Evolutionary conservation across 2,888 invertebrate genomes (phyloP), one percentile per base, ranked within the genome.

Genomic region (Polymixis lichenea): DNA sequence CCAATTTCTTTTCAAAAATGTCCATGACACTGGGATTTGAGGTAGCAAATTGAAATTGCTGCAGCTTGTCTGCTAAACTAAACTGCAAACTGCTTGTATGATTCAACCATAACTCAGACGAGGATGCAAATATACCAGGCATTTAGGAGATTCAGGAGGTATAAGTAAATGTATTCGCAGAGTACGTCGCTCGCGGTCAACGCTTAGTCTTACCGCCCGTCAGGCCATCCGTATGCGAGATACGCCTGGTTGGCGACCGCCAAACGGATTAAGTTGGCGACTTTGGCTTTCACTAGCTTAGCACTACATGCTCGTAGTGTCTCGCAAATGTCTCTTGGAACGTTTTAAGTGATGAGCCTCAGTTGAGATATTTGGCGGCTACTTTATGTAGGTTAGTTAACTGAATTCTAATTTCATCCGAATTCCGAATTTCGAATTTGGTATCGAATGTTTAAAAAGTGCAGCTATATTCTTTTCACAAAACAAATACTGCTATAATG

Each of bases 211-310:
- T 64, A 51, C 62, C 43, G 22, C 46, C 64, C 75, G 76, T 77
- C 84, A 77, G 55, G 55, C 71, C 65, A 68, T 83, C 68, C 84
- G 71, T 69, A 73, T 60, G 58, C 71, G 78, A 79, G 78, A 84
- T 79, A 77, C 84, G 81, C n/a, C 75, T 78, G 81, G 79, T 81
- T 86, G 77, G 77, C 58, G 65, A 81, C 84, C 81, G 74, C 86
- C 75, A 83, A 86, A 86, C 76, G 86, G 88, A 86, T 86, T 86
- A 88, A 84, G 75, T 75, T 64, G 49, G 68, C 60, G 77, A 88
- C 81, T 86, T 84, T 56, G 77, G 78, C 78, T 84, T 84, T 76
- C n/a, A 11, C 55, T 75, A 78, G 83, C 88, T 86, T 87, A 86
- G 67, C 74, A 78, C 73, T 73, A 62, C 67, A 71, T 62, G 17